Conservation (phyloP, 2,888 invertebrate species). For the Hyppa rectilinea region DNA sequence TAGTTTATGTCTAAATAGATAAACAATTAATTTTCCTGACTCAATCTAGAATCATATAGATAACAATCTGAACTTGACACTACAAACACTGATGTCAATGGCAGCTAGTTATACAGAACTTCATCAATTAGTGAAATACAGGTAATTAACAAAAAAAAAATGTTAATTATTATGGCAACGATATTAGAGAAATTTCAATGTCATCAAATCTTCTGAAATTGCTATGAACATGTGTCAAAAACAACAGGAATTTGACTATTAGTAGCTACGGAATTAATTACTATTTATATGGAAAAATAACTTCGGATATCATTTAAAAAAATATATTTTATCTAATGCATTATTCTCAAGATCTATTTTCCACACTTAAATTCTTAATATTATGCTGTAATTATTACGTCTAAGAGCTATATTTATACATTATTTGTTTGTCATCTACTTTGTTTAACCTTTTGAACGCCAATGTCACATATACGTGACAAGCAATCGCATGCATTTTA, state of each 20-base stretch:
- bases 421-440: too few species aligned
- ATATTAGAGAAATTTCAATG: not conserved
- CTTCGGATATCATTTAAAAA: not conserved
- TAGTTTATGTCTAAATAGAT: too few species aligned
- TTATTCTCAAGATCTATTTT: constrained; percentile 7
- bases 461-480: too few species aligned
- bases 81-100: not conserved
- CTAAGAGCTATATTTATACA: too few species aligned
- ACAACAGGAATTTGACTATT: not conserved
- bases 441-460: too few species aligned
- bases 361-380: constrained; percentile 5
- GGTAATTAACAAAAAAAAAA: not conserved
- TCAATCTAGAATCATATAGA: not conserved
- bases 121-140: not conserved
- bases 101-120: not conserved
- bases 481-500: too few species aligned
- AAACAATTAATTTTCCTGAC: not conserved
- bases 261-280: not conserved
- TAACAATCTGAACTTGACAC: not conserved
- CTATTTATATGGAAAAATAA: not conserved
- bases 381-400: not conserved
- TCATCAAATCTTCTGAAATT: not conserved
- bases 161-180: not conserved
- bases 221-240: not conserved
- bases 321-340: not conserved